Percentiles rank a stretch among this genome's conserved stretches.
phyloP scores from a whole-genome alignment of 1,140 invertebrate genomes.

The Rhopalosiphum padi region DNA sequence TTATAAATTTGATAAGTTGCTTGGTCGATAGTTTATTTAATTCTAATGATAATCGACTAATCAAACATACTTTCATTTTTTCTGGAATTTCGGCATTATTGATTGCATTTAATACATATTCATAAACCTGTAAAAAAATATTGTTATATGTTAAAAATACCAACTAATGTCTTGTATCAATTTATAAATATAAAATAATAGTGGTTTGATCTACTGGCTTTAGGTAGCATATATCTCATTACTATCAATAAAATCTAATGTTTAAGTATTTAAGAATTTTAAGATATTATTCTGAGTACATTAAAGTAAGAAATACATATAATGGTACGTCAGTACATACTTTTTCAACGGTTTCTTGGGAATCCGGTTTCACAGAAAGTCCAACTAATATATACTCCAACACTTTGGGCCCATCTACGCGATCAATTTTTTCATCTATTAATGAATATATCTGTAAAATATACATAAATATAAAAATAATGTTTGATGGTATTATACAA shows the following conservation, averaged over 20 bases:
- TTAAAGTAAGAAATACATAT: neutral
- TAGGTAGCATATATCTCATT: too few relatives aligned
- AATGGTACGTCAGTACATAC: neutral
- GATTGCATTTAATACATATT: slow-evolving; percentile 48
- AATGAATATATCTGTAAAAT: slow-evolving; percentile 52
- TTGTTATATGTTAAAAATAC: neutral
- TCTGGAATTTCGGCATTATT: slow-evolving; percentile 16
- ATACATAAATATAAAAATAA: neutral
- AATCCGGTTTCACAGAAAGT: slow-evolving; percentile 29
- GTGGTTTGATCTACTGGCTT: neutral
- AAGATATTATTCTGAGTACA: neutral
- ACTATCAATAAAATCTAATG: neutral
- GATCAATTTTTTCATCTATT: slow-evolving; percentile 48
- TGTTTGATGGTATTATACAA: neutral
- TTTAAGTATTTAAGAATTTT: neutral
- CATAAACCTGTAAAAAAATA: slow-evolving; percentile 36
- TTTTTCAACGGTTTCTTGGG: slow-evolving; percentile 36
- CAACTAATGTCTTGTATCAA: neutral
- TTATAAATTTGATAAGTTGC: slow-evolving; percentile 47
- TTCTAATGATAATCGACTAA: slow-evolving; percentile 46
- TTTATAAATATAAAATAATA: neutral
- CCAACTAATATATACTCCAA: slow-evolving; percentile 49
- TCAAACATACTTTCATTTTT: slow-evolving; percentile 53
- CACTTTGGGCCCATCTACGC: slow-evolving; percentile 35
- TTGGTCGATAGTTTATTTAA: slow-evolving; percentile 43